Conservation (phyloP, 2,797 vertebrate species). For the Podarcis lilfordi region DNA sequence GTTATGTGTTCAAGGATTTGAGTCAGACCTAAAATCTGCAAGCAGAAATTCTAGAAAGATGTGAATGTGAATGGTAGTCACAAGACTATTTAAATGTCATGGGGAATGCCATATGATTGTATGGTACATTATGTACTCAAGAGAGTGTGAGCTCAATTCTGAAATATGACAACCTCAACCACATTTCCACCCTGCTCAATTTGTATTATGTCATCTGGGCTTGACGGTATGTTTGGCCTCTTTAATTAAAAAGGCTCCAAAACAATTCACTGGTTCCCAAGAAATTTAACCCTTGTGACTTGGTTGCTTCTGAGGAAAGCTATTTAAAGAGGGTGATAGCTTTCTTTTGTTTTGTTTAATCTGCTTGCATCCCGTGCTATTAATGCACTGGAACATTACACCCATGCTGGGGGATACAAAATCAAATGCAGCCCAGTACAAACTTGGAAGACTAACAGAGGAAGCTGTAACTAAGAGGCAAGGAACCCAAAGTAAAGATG, state of each 20-base stretch:
- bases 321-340: background rate
- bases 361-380: background rate
- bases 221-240: background rate
- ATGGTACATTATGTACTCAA: slow-evolving; percentile 16
- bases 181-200: background rate
- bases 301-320: slow-evolving; percentile 14
- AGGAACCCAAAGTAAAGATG: background rate
- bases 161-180: slow-evolving; percentile 44
- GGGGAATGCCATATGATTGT: slow-evolving; percentile 33
- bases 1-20: background rate
- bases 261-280: slow-evolving; percentile 33
- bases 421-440: background rate
- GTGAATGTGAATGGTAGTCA: slow-evolving; percentile 6
- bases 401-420: background rate
- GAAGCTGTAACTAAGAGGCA: background rate
- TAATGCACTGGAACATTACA: background rate
- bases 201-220: background rate
- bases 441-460: background rate
- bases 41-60: background rate
- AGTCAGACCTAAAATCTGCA: background rate
- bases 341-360: background rate
- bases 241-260: slow-evolving; percentile 26
- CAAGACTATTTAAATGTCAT: slow-evolving; percentile 11
- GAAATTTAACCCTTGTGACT: slow-evolving; percentile 14
- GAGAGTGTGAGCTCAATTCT: slow-evolving; percentile 36